Conservation (phyloP, 2,888 invertebrate species). For the Pteria penguin region DNA sequence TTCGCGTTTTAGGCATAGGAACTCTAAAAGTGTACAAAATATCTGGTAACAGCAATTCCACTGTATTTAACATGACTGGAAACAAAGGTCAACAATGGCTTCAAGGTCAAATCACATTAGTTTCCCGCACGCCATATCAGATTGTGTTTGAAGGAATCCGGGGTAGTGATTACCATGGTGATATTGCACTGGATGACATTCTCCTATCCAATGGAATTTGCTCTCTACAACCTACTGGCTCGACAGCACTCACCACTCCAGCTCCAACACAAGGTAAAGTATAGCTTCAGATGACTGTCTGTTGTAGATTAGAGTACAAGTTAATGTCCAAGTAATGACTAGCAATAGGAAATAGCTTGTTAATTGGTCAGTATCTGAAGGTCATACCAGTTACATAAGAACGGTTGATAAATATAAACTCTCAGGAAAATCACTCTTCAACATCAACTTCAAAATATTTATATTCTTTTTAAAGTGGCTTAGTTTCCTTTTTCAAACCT, state of each 20-base stretch:
- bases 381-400: too few relatives aligned
- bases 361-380: too few relatives aligned
- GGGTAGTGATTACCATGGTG: slow-evolving; percentile 63
- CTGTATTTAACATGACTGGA: slow-evolving; percentile 59
- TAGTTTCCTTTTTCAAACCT: too few relatives aligned
- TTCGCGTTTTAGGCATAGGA: slow-evolving; percentile 71
- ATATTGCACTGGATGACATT: slow-evolving; percentile 71
- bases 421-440: too few relatives aligned
- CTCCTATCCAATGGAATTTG: slow-evolving; percentile 59
- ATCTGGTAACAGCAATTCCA: slow-evolving; percentile 31
- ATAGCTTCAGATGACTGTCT: too few relatives aligned
- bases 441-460: too few relatives aligned
- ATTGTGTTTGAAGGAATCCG: slow-evolving; percentile 70
- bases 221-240: slow-evolving; percentile 52
- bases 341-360: too few relatives aligned
- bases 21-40: slow-evolving; percentile 64
- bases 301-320: too few relatives aligned
- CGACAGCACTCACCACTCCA: slow-evolving; percentile 51
- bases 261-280: slow-evolving; percentile 61
- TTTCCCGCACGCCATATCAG: slow-evolving; percentile 47
- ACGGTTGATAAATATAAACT: too few relatives aligned
- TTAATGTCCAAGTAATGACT: too few relatives aligned
- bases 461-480: too few relatives aligned
- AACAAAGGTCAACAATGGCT: slow-evolving; percentile 67
- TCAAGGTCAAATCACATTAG: slow-evolving; percentile 56